Base-by-base conservation (phyloP, 1,140 invertebrate genomes). In the Drosophila nigrodunni region DNA sequence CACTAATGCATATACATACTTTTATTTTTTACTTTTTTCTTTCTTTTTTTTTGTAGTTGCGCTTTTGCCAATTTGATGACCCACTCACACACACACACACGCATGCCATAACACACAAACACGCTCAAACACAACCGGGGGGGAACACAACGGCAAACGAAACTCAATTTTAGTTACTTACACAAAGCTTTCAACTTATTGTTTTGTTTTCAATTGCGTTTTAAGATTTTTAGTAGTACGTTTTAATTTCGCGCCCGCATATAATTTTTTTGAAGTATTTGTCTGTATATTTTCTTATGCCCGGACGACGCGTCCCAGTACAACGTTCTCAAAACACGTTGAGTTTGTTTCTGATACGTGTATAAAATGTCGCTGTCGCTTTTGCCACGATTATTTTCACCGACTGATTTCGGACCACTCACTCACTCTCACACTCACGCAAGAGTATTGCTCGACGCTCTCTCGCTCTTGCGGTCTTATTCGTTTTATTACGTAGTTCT, bases 301-400 rank as follows among this genome's bases (percentile, higher is more conserved):
- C 59, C 39, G 67, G 60, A 64, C 73, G 60, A 64, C 73, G 54
- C 73, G 68, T 46, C 13, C 13, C 25, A 47, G 41, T 34, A 35
- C 65, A 61, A 74, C 79, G 80, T 82, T 82, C 79, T 81, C 79
- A 77, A 77, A 69, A 68, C 76, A 75, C 76, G 80, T 82, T 82
- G 72, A 77, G 71, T 82, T 82, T 82, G 75, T 74, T 82, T 78
- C 79, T 77, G 75, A 77, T 70, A 74, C 72, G 72, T 74, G 67
- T 70, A 74, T 64, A 70, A 77, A 69, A 70, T 74, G 64, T 74
- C 78, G 74, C 70, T 49, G 71, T 79, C 61, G 57, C 60, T 79
- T 76, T 77, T 85, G 77, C 80, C 80, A 82, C 80, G 80, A 82
- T 67, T 78, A 78, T 80, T 86, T 78, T 85, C 77, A 79, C 65